Evolutionary conservation across 2,888 invertebrate species (phyloP), one percentile per base, ranked within the genome.

Genomic region (Ochlodes sylvanus): DNA sequence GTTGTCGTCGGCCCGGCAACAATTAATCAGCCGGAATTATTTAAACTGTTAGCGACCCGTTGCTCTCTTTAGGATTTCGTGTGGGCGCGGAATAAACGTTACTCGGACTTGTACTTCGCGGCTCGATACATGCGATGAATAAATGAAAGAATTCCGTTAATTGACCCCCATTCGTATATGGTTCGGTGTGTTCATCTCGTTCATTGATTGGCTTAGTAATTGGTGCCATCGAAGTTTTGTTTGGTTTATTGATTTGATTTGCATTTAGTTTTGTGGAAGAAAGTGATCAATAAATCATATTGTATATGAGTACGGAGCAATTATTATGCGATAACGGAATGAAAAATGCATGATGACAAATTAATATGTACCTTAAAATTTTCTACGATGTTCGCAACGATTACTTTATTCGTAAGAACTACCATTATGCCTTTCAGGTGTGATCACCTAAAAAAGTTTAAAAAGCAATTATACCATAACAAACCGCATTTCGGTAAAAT

Each of bases 101-200:
- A 65, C 41, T 14, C 27, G 7, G 27, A n/a, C 54, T 58, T 47
- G 58, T 65, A 65, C 58, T 58, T 58, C 58, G 44, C 34, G 15
- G 57, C 32, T 55, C 34, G 55, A 34, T 34, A 19, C 64, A 64
- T 64, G 57, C 57, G 64, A 50, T 57, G 65, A 65, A 58, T 65
- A 65, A 65, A 67, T 61, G 58, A 78, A 79, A 80, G 78, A 78
- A 77, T 72, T 69, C 83, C 83, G 85, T 85, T 86, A 81, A 83
- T 82, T 84, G 84, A 72, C 82, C 81, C 77, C 78, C 65, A 58
- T 65, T 58, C 65, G 57, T 65, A 65, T 65, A 58, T 58, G 65
- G 57, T 58, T 38, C 50, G 65, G 57, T 65, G 38, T 58, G 65
- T 38, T 52, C 44, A 69, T 84, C 79, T 74, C 66, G 55, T 72